Conservation (phyloP, 2,888 invertebrate species). For the Sarcophaga caerulescens region DNA sequence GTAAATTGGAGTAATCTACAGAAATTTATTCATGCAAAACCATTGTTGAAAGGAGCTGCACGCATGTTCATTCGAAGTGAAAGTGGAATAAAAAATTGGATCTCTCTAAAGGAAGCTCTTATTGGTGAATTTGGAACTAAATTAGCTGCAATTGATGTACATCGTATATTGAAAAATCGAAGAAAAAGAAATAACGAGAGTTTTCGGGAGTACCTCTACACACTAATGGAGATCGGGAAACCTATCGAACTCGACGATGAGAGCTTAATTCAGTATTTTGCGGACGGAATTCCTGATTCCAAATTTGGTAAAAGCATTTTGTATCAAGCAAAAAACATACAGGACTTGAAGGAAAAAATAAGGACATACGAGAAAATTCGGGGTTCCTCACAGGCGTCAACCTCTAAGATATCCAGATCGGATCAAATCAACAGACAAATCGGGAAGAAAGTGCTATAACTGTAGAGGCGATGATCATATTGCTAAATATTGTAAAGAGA, state of each 20-base stretch:
- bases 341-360: not conserved
- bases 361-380: slow-evolving; percentile 13
- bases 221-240: not conserved
- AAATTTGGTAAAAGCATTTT: slow-evolving; percentile 1
- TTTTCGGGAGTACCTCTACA: not conserved
- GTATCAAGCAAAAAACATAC: not conserved
- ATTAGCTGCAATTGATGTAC: slow-evolving; percentile 31
- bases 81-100: slow-evolving; percentile 15
- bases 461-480: not conserved
- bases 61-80: slow-evolving; percentile 21
- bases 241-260: slow-evolving; percentile 11
- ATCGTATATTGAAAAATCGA: not conserved
- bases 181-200: not conserved
- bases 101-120: slow-evolving; percentile 26
- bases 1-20: slow-evolving; percentile 13
- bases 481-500: not conserved
- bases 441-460: not conserved
- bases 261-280: not conserved
- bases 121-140: slow-evolving; percentile 23
- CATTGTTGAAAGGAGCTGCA: slow-evolving; percentile 25
- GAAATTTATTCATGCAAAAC: slow-evolving; percentile 34
- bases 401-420: not conserved
- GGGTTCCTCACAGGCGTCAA: not conserved
- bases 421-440: not conserved
- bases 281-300: not conserved